Evolutionary conservation across 2,113 vertebrate genomes (phyloP).

Genomic region (Calyptomena viridis): DNA sequence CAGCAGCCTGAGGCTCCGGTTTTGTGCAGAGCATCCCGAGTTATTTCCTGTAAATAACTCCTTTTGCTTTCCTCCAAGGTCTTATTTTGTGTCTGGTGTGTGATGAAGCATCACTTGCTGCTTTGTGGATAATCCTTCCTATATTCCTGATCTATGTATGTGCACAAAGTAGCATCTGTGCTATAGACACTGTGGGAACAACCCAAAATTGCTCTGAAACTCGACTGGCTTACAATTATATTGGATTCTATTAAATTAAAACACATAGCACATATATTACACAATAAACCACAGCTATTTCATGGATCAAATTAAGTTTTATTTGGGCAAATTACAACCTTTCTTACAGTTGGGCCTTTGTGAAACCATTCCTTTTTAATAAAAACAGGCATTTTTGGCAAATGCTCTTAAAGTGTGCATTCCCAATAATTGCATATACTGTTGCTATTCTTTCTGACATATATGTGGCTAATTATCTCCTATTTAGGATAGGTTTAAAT

Average conservation of each 20-base stretch:
- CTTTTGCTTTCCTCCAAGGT: not conserved
- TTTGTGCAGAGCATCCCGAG: not conserved
- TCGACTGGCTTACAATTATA: conserved; percentile 81
- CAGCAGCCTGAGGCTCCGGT: not conserved
- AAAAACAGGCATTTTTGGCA: conserved; percentile 78
- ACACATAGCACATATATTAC: conserved; percentile 84
- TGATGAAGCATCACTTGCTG: conserved; percentile 38
- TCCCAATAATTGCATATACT: conserved; percentile 34
- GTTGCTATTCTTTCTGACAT: not conserved
- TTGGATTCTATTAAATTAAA: conserved; percentile 84
- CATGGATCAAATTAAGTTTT: conserved; percentile 89
- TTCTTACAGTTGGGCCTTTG: conserved; percentile 84
- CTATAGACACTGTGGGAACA: conserved; percentile 71
- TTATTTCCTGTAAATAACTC: not conserved
- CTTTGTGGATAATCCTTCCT: conserved; percentile 22
- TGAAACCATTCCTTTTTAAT: conserved; percentile 85
- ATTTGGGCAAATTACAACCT: conserved; percentile 85
- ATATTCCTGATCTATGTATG: not conserved
- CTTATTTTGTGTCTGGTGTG: not conserved
- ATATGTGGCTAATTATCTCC: conserved; percentile 34
- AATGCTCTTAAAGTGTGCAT: conserved; percentile 66
- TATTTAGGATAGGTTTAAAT: conserved; percentile 6
- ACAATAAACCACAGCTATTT: conserved; percentile 88
- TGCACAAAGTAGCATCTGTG: conserved; percentile 52
- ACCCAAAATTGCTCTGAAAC: conserved; percentile 76